Evolutionary conservation across 1,140 invertebrate genomes (phyloP).

Genomic region (Halyomorpha halys): DNA sequence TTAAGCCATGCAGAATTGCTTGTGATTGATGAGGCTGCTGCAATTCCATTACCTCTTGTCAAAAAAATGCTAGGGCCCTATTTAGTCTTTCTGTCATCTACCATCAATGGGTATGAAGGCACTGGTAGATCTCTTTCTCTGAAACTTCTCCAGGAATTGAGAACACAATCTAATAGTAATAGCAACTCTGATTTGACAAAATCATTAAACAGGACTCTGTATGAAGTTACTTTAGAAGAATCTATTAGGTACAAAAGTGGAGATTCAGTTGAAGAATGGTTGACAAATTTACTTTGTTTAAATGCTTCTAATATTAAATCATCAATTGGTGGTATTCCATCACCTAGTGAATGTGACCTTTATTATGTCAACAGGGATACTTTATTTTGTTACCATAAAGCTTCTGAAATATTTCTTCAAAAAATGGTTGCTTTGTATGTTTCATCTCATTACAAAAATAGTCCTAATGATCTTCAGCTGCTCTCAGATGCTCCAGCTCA

Average conservation of each 20-base stretch:
- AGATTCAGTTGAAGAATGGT: slow-evolving; percentile 85
- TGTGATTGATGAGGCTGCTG: slow-evolving; percentile 97
- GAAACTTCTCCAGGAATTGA: slow-evolving; percentile 86
- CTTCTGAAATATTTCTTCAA: slow-evolving; percentile 90
- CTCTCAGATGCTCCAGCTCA: slow-evolving; percentile 98
- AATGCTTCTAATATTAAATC: slow-evolving; percentile 60
- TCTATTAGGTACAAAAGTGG: slow-evolving; percentile 87
- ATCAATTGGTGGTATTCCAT: slow-evolving; percentile 67
- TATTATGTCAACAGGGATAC: slow-evolving; percentile 90
- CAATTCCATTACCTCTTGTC: slow-evolving; percentile 90
- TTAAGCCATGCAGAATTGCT: slow-evolving; percentile 88
- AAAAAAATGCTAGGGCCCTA: slow-evolving; percentile 86
- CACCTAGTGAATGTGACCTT: slow-evolving; percentile 79
- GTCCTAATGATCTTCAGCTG: slow-evolving; percentile 97
- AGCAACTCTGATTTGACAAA: slow-evolving; percentile 38
- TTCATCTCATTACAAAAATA: slow-evolving; percentile 98
- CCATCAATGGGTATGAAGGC: slow-evolving; percentile 97
- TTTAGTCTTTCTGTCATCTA: slow-evolving; percentile 91
- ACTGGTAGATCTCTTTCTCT: slow-evolving; percentile 91
- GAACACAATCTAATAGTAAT: slow-evolving; percentile 44
- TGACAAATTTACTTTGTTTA: slow-evolving; percentile 84
- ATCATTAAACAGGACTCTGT: slow-evolving; percentile 11
- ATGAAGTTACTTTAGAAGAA: slow-evolving; percentile 68
- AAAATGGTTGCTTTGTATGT: slow-evolving; percentile 87
- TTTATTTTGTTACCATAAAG: slow-evolving; percentile 93